Conservation (phyloP, 2,113 vertebrate species). For the Merops nubicus region DNA sequence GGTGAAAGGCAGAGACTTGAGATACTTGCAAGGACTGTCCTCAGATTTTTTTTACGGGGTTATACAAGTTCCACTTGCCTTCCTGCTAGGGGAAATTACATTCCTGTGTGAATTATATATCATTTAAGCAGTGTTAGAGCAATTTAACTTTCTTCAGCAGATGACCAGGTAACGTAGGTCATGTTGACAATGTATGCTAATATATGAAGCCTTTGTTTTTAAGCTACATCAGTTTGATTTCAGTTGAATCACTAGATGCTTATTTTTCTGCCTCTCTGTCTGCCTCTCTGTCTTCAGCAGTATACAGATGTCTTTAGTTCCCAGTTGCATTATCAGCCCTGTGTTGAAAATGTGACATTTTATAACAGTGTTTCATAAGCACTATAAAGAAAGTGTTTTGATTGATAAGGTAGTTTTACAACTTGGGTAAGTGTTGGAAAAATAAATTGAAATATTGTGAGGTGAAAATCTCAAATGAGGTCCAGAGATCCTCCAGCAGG, state of each 20-base stretch:
- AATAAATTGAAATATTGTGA: background rate
- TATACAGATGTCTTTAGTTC: slow-evolving; percentile 1
- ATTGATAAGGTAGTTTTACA: slow-evolving; percentile 50
- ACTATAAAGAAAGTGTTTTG: background rate
- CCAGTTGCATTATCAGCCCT: background rate
- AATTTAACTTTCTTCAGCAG: background rate
- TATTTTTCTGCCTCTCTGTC: background rate
- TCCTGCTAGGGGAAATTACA: background rate
- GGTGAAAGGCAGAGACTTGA: background rate
- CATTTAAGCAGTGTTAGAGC: background rate
- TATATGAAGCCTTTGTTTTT: background rate
- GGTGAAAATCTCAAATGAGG: slow-evolving; percentile 23
- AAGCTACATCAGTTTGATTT: background rate
- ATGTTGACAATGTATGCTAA: background rate
- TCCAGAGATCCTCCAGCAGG: slow-evolving; percentile 31
- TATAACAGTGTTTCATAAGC: background rate
- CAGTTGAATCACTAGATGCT: background rate
- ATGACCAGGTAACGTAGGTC: background rate
- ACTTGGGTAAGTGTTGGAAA: slow-evolving; percentile 23
- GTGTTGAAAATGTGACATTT: slow-evolving; percentile 5
- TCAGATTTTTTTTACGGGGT: background rate
- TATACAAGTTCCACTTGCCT: background rate
- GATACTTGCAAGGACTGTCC: background rate
- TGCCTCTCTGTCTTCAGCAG: background rate
- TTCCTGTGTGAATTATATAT: background rate